Percentiles rank a stretch among this genome's conserved stretches.
These are phyloP conservation scores for Pterobdella sp. DNA, from an alignment of 2,888 invertebrate genomes.

Conservation along the genomic window DNA sequence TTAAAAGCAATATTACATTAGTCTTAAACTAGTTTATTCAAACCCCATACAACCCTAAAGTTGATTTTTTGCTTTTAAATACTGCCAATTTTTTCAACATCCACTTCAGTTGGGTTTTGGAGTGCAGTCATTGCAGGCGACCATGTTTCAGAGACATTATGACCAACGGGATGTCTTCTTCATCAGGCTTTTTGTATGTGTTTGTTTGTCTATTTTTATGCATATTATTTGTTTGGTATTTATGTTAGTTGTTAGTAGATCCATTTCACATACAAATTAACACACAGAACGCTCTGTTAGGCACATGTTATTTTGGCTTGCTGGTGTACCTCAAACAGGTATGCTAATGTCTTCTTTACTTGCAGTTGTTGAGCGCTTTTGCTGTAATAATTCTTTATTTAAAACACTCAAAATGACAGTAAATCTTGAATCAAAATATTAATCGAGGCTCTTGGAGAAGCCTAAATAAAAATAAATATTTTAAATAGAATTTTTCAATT, in stretches of 20 bases:
- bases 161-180: slow-evolving; percentile 12
- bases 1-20: too few species aligned
- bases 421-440: too few species aligned
- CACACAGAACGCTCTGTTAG: background rate
- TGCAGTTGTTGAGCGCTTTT: too few species aligned
- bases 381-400: too few species aligned
- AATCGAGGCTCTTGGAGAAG: too few species aligned
- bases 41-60: too few species aligned
- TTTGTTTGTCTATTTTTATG: background rate
- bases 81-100: background rate
- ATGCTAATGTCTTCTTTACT: too few species aligned
- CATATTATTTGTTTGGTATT: background rate
- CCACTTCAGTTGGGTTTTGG: background rate
- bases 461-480: too few species aligned
- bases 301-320: background rate
- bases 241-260: background rate
- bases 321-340: slow-evolving; percentile 6
- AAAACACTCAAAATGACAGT: too few species aligned
- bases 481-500: too few species aligned
- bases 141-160: background rate
- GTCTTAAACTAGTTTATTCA: too few species aligned
- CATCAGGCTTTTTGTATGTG: slow-evolving; percentile 16
- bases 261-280: background rate
- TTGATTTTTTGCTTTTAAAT: too few species aligned
- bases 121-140: background rate